A percentile compares a stretch with the other conserved stretches of the same genome.
Conservation (phyloP, 2,113 vertebrate genomes). For the Podarcis raffonei region DNA sequence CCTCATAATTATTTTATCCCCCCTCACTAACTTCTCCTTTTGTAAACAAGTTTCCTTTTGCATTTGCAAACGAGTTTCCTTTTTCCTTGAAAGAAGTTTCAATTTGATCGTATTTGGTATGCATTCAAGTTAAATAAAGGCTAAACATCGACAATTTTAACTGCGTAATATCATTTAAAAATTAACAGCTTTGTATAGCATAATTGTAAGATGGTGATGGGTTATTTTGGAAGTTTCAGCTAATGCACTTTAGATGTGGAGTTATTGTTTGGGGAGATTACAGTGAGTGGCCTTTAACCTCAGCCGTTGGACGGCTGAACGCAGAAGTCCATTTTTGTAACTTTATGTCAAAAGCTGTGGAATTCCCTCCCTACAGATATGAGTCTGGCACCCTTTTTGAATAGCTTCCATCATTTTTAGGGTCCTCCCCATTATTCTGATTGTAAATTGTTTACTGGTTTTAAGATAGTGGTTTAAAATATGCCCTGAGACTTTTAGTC, state of each 20-base stretch:
- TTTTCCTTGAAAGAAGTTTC: not conserved
- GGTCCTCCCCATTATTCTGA: not conserved
- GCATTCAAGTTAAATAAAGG: not conserved
- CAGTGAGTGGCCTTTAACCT: not conserved
- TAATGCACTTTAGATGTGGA: not conserved
- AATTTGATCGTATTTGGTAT: not conserved
- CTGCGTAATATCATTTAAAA: not conserved
- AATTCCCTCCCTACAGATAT: no score
- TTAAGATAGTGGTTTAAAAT: no score
- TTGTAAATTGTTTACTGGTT: no score
- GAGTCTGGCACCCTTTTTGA: no score
- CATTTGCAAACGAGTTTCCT: not conserved
- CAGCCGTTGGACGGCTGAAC: not conserved
- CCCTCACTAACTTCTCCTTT: not conserved
- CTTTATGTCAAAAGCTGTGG: not conserved
- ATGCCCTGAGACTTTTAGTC: no score
- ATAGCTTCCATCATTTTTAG: no score
- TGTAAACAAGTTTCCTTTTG: not conserved
- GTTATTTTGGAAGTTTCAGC: conserved; percentile 27
- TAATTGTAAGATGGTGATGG: not conserved
- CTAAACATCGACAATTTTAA: conserved; percentile 14
- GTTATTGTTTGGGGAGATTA: conserved; percentile 14
- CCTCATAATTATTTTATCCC: not conserved
- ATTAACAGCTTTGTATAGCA: not conserved
- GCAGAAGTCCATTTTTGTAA: rapidly evolving